Conservation (phyloP, 2,888 invertebrate species). For the Mesoligia furuncula region DNA sequence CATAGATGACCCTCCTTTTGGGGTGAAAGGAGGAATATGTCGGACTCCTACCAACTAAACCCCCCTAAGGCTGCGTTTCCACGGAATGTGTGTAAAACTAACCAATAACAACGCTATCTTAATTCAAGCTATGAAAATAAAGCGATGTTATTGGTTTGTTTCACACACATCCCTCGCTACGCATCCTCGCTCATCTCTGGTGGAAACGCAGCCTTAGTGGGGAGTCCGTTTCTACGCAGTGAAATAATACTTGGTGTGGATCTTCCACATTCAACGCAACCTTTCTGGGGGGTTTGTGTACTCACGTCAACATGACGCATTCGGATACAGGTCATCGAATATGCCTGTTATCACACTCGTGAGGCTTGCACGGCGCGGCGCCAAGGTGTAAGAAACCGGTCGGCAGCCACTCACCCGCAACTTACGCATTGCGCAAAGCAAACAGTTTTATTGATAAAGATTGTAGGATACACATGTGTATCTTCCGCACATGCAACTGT, state of each 20-base stretch:
- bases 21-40: neutral
- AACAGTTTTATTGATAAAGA: neutral
- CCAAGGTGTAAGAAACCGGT: slow-evolving; percentile 1
- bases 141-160: no score
- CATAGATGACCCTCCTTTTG: neutral
- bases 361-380: slow-evolving; percentile 6
- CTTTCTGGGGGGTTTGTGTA: slow-evolving; percentile 22
- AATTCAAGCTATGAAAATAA: no score
- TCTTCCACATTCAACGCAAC: neutral
- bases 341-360: neutral
- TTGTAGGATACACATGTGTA: neutral
- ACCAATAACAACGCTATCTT: no score
- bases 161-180: no score
- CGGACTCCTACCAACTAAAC: neutral
- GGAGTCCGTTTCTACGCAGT: slow-evolving; percentile 54
- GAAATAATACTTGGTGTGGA: slow-evolving; percentile 4
- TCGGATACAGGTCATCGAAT: neutral
- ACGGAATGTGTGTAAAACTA: no score
- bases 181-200: no score
- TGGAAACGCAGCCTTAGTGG: neutral
- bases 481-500: neutral
- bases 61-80: no score
- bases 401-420: slow-evolving; percentile 23
- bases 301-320: slow-evolving; percentile 18
- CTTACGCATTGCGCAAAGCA: slow-evolving; percentile 9